These are phyloP conservation scores for Heterodera carotae DNA, from an alignment of 1,140 invertebrate genomes.

Conservation along the genomic window DNA sequence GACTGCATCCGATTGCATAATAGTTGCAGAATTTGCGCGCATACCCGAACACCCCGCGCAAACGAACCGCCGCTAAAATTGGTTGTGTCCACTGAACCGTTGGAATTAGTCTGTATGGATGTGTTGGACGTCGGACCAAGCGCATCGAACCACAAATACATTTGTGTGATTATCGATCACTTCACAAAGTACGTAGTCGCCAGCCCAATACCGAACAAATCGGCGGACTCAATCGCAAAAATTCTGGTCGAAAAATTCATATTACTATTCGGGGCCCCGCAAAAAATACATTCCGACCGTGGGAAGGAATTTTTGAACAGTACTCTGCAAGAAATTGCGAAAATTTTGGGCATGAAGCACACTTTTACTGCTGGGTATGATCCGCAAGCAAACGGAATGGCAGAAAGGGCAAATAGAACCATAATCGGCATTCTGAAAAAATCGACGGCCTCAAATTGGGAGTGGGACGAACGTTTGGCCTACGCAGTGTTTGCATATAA, in stretches of 20 bases:
- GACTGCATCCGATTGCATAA: too few relatives aligned
- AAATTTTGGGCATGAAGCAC: background rate
- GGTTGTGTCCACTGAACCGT: too few relatives aligned
- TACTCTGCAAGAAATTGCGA: background rate
- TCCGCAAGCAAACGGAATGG: background rate
- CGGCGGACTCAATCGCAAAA: background rate
- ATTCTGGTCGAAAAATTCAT: constrained; percentile 19
- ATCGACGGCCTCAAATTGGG: constrained; percentile 1
- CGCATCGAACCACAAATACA: background rate
- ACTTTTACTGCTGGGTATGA: background rate
- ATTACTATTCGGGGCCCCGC: background rate
- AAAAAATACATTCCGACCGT: constrained; percentile 13
- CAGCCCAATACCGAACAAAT: background rate
- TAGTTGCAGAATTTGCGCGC: too few relatives aligned
- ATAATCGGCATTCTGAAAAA: constrained; percentile 14
- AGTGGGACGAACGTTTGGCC: constrained; percentile 12
- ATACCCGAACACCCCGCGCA: too few relatives aligned
- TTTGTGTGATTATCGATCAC: constrained; percentile 8
- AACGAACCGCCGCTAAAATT: too few relatives aligned
- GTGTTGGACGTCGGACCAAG: background rate
- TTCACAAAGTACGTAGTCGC: constrained; percentile 5
- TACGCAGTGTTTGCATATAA: constrained; percentile 13
- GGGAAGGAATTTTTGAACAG: constrained; percentile 14
- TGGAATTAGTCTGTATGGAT: constrained; percentile 12
- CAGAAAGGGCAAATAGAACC: background rate